A percentile compares a stretch with the other conserved stretches of the same genome.
These are phyloP conservation scores for Drosophila sulfurigaster DNA, from an alignment of 1,140 invertebrate species.

Conservation along the genomic window DNA sequence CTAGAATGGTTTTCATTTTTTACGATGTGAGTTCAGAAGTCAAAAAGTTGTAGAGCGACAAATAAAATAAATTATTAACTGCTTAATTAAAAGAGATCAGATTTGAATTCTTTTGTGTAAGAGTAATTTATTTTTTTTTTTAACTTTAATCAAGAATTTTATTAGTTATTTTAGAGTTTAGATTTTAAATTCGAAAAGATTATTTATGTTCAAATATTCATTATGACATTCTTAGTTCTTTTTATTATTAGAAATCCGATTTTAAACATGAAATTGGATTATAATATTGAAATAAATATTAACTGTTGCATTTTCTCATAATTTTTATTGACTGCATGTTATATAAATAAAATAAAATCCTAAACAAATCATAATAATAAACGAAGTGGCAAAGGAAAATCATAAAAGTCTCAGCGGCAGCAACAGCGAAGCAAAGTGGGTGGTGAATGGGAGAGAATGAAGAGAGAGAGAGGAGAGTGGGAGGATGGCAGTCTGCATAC, in stretches of 20 bases:
- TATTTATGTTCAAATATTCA: too few species aligned
- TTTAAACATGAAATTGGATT: too few species aligned
- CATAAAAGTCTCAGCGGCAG: constrained; percentile 22
- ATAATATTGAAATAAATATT: too few species aligned
- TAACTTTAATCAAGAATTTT: too few species aligned
- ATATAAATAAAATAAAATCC: constrained; percentile 32
- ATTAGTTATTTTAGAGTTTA: too few species aligned
- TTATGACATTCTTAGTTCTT: too few species aligned
- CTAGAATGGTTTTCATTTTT: constrained; percentile 9
- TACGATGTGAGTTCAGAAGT: constrained; percentile 36
- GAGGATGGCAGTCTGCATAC: constrained; percentile 14
- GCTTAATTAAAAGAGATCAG: constrained; percentile 1
- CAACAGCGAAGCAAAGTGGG: constrained; percentile 49
- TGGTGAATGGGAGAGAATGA: constrained; percentile 1
- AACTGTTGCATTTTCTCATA: background rate
- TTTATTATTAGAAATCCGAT: too few species aligned
- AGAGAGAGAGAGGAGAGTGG: background rate
- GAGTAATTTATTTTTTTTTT: too few species aligned
- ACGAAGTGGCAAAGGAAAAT: constrained; percentile 33
- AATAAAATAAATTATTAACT: constrained; percentile 17
- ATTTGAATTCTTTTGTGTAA: background rate
- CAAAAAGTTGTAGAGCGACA: constrained; percentile 17
- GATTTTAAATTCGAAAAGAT: too few species aligned
- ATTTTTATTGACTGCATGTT: constrained; percentile 8
- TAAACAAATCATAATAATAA: constrained; percentile 68